phyloP scores from a whole-genome alignment of 2,888 invertebrate species.

The Meiosimyza decipiens region DNA sequence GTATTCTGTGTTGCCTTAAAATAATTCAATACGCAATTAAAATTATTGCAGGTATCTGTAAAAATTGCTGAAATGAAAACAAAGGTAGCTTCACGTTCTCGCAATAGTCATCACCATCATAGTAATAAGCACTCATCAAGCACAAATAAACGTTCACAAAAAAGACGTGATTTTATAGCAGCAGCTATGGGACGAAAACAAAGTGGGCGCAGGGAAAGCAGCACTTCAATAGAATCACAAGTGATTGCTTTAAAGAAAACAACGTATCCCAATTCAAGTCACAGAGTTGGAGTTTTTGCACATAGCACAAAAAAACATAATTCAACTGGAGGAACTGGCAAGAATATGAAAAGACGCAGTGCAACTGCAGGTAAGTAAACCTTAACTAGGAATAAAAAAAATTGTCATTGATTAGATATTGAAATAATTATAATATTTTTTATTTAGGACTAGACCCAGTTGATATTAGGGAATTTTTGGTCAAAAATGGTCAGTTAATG shows the following conservation, averaged over 20 bases:
- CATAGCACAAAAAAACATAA: constrained; percentile 59
- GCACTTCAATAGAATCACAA: constrained; percentile 85
- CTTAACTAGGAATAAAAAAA: background rate
- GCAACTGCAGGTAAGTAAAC: constrained; percentile 54
- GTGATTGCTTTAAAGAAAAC: constrained; percentile 68
- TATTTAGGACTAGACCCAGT: constrained; percentile 56
- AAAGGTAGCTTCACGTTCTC: constrained; percentile 72
- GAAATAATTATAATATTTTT: background rate
- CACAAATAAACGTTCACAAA: constrained; percentile 57
- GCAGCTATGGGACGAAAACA: constrained; percentile 57
- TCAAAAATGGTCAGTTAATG: constrained; percentile 64
- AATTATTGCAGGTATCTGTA: constrained; percentile 70
- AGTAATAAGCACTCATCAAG: constrained; percentile 53
- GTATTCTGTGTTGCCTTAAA: too few species aligned
- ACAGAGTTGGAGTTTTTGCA: constrained; percentile 62
- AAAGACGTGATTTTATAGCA: constrained; percentile 61
- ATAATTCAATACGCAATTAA: too few species aligned
- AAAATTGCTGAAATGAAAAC: constrained; percentile 87
- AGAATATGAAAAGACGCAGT: constrained; percentile 59
- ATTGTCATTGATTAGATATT: background rate
- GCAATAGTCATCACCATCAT: constrained; percentile 56
- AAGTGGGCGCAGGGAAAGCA: constrained; percentile 71
- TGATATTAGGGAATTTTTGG: constrained; percentile 62
- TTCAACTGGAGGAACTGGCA: constrained; percentile 39
- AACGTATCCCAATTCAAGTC: constrained; percentile 63